Base-by-base conservation (phyloP, 2,888 invertebrate genomes). In the Ctena decussata region DNA sequence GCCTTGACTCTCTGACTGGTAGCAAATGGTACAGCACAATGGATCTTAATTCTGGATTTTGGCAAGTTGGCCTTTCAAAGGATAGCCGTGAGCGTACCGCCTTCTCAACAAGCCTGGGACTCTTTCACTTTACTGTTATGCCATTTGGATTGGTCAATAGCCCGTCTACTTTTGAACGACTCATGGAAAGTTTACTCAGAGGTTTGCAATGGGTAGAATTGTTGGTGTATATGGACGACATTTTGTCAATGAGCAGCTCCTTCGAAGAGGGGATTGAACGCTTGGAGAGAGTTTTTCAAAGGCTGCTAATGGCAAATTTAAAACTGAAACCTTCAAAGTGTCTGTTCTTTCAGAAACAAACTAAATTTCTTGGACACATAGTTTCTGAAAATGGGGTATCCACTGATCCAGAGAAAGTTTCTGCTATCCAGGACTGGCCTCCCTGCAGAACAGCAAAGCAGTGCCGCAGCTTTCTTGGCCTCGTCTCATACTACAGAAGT, bases 11-110 rank as follows among this genome's bases (percentile, higher is more conserved):
- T 6, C 39, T 92, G 30, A n/a, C 70, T 15, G 86, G 85, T 0
- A 39, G 81, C 5, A 78, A 72, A 32, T 83, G 77, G 57, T 89
- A 92, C 44, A 60, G 82, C 27, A 80, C 73, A 0, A 24, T 92
- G 11, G 91, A 93, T 37, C 53, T 91, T 32, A 77, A 53, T 21
- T 71, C 74, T n/a, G 91, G 92, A 27, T 93, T 89, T 46, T 93
- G 87, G 85, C 84, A 88, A 39, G 82, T 92, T 0, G 72, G 76
- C 0, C 21, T 93, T 37, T 57, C 69, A 11, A 24, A 24, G 24
- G 37, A 37, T 21, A 41, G 41, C 37, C 70, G 37, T 70, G 37
- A 70, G 70, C 12, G 30, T 2, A 70, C 39, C 2, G 70, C 70
- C 24, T 70, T 70, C 37, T 37, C 35, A 37, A 70, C 70, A 37